Conservation (phyloP, 2,113 vertebrate species). For the Daubentonia madagascariensis region DNA sequence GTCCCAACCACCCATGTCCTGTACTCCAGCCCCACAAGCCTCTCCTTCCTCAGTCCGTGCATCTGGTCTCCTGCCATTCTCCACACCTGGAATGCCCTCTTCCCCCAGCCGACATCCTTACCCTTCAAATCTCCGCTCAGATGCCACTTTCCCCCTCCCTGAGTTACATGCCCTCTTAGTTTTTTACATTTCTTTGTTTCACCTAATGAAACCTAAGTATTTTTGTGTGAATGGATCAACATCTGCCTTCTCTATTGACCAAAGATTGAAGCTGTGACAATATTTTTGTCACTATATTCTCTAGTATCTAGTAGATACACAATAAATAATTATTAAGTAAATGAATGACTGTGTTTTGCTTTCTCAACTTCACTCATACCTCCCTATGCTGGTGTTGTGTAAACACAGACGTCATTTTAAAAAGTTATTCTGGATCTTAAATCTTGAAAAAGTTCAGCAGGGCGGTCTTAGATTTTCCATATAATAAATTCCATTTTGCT, state of each 20-base stretch:
- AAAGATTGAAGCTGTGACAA: background rate
- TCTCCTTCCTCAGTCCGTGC: background rate
- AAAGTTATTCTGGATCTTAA: background rate
- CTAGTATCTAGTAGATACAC: background rate
- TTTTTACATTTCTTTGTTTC: background rate
- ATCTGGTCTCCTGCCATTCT: fast-evolving
- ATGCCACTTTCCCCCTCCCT: background rate
- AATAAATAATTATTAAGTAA: background rate
- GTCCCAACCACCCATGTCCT: background rate
- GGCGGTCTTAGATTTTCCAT: background rate
- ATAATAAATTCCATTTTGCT: background rate
- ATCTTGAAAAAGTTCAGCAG: background rate
- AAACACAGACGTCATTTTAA: background rate
- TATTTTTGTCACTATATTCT: background rate
- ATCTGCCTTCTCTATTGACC: background rate
- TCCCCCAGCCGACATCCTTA: background rate
- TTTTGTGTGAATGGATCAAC: background rate
- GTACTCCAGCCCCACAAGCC: background rate
- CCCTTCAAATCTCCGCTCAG: background rate
- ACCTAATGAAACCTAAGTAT: background rate
- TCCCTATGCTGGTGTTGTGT: too few species aligned
- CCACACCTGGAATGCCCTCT: background rate
- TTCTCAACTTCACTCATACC: background rate
- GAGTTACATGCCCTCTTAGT: background rate
- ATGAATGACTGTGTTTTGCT: background rate